These are phyloP conservation scores for Blastobasis adustella DNA, from an alignment of 2,888 invertebrate genomes.

Conservation along the genomic window DNA sequence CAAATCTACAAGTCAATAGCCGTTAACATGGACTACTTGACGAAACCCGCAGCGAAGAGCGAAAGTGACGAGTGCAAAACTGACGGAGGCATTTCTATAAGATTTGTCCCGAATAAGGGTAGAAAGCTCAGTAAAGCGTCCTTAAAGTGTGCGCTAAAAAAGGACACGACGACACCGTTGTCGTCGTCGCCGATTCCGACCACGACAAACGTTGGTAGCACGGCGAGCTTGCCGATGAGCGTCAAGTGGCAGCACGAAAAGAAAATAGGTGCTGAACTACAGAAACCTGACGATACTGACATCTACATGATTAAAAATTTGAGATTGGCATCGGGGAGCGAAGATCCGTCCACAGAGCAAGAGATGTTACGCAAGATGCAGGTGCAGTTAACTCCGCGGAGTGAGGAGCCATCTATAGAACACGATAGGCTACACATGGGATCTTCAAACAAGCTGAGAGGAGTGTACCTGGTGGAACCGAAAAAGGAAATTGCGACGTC, in stretches of 20 bases:
- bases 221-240: conserved; percentile 11
- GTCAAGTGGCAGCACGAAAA: conserved; percentile 6
- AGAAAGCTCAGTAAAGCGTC: no score
- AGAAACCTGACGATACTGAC: conserved; percentile 1
- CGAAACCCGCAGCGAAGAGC: conserved; percentile 32
- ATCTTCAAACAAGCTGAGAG: no score
- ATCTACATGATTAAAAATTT: conserved; percentile 2
- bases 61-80: conserved; percentile 18
- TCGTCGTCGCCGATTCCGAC: not conserved
- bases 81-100: conserved; percentile 2
- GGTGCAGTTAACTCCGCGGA: no score
- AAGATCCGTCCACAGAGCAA: not conserved
- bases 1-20: conserved; percentile 63
- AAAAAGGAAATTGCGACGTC: no score
- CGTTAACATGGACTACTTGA: conserved; percentile 30
- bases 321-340: not conserved
- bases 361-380: no score
- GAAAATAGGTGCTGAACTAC: conserved; percentile 3
- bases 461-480: no score
- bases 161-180: not conserved
- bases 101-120: no score
- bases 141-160: no score
- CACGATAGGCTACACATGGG: no score
- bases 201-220: conserved; percentile 1
- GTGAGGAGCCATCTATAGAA: no score